Conservation (phyloP, 1,140 invertebrate genomes). For the Lithobius niger region DNA sequence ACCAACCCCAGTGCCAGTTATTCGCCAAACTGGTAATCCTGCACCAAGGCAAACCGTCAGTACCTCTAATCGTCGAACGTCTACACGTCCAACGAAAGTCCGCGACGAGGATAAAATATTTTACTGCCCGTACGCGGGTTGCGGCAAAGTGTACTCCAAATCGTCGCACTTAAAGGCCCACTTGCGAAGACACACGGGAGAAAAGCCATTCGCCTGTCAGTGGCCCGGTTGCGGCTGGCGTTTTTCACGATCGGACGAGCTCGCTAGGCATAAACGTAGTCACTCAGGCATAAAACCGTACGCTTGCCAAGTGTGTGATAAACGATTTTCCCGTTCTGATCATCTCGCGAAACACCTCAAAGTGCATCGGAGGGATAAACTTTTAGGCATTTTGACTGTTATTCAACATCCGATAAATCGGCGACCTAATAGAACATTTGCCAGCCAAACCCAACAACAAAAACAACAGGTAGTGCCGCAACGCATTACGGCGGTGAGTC, state of each 20-base stretch:
- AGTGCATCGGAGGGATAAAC: conserved; percentile 44
- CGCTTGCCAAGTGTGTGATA: conserved; percentile 63
- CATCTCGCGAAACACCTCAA: conserved; percentile 80
- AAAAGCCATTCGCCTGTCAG: conserved; percentile 82
- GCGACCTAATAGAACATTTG: too few species aligned
- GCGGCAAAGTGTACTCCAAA: conserved; percentile 69
- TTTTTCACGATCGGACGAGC: conserved; percentile 85
- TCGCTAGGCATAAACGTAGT: conserved; percentile 64
- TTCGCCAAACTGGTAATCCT: too few species aligned
- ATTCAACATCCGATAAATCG: too few species aligned
- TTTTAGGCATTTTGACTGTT: too few species aligned
- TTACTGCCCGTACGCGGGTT: conserved; percentile 45
- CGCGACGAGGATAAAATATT: conserved; percentile 39
- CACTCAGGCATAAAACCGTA: conserved; percentile 79
- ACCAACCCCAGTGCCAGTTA: too few species aligned
- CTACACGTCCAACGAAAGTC: conserved; percentile 10
- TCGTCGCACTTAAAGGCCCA: conserved; percentile 89
- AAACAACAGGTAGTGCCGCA: too few species aligned
- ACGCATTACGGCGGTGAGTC: too few species aligned
- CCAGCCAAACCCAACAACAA: too few species aligned
- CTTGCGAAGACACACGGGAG: conserved; percentile 78
- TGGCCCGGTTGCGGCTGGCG: conserved; percentile 88
- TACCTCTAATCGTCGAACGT: conserved; percentile 16
- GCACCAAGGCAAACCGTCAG: too few species aligned
- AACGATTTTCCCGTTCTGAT: conserved; percentile 76